Base-by-base conservation (phyloP, 2,797 vertebrate species). In the Anas acuta region DNA sequence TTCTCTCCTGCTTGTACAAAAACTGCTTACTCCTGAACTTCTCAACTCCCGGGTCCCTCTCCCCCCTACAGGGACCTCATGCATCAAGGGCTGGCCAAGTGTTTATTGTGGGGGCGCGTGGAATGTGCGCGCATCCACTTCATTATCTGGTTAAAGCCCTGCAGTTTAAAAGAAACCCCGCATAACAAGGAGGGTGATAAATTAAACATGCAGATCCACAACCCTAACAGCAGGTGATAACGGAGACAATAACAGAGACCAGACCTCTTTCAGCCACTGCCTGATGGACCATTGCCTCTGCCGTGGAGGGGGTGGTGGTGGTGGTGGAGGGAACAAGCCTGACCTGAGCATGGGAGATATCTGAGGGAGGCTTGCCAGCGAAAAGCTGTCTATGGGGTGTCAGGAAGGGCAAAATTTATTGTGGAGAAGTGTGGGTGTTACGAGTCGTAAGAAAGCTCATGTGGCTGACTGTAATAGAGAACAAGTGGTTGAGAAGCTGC, bases 231-330 rank as follows among this genome's bases (percentile, higher is more conserved):
- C 66, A 19, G 79, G 84, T 3, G n/a, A 6, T 77, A 23, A 69
- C 25, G 32, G 21, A 83, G 62, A 80, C 43, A 70, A 35, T 30
- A 32, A 15, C 21, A 15, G 13, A 47, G 41, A 23, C 2, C 57
- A 26, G 35, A 20, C 1, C 30, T 45, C 30, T 56, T 56, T 18
- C 23, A 21, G 64, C 5, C 32, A 0, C 41, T 11, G 22, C 1
- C 3, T 25, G 64, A 76, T 70, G 91, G 56, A 8, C 60, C 13
- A 18, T 82, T 54, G 61, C 56, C 5, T 2, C 2, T 16, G 17
- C 5, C 1, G 17, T 2, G 51, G 11, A 16, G 12, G 33, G 21
- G n/a, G 37, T 19, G 37, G 13, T 41, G 61, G 37, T 11, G 35
- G 33, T 37, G 60, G 37, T 20, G 37, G 41, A 20, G 5, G 39